Conservation (phyloP, 2,888 invertebrate genomes). For the Eupithecia subfuscata region DNA sequence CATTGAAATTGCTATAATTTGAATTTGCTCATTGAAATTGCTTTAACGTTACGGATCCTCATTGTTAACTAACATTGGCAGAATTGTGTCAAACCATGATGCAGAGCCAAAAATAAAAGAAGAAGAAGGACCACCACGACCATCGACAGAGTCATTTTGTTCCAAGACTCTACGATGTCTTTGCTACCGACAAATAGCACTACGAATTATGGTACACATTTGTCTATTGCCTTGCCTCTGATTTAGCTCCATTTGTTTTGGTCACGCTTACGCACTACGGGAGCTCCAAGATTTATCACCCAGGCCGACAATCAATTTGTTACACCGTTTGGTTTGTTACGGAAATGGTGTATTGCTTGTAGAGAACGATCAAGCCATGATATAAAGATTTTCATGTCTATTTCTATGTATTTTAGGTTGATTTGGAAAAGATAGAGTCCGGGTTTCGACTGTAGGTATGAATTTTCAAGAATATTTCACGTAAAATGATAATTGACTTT, state of each 20-base stretch:
- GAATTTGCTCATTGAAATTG: too few relatives aligned
- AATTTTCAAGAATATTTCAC: neutral
- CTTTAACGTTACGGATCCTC: too few relatives aligned
- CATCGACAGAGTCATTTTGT: neutral
- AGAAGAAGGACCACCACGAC: neutral
- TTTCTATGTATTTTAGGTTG: too few relatives aligned
- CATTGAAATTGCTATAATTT: too few relatives aligned
- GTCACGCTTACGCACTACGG: conserved; percentile 1
- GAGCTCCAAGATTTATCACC: conserved; percentile 5
- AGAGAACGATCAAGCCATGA: too few relatives aligned
- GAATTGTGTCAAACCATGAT: too few relatives aligned
- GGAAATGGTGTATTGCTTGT: neutral
- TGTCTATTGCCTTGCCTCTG: conserved; percentile 7
- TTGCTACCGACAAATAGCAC: neutral
- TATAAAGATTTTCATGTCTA: too few relatives aligned
- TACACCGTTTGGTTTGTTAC: neutral
- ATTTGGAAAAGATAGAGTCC: neutral
- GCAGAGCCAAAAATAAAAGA: too few relatives aligned
- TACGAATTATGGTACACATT: neutral
- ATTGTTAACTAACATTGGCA: too few relatives aligned
- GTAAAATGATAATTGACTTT: too few relatives aligned
- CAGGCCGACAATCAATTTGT: neutral
- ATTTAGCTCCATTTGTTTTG: conserved; percentile 20
- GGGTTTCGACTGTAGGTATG: neutral
- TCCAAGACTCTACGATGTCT: neutral